Evolutionary conservation across 2,113 vertebrate species (phyloP), one percentile per base, ranked within the genome.

Genomic region (Phalacrocorax pelagicus): DNA sequence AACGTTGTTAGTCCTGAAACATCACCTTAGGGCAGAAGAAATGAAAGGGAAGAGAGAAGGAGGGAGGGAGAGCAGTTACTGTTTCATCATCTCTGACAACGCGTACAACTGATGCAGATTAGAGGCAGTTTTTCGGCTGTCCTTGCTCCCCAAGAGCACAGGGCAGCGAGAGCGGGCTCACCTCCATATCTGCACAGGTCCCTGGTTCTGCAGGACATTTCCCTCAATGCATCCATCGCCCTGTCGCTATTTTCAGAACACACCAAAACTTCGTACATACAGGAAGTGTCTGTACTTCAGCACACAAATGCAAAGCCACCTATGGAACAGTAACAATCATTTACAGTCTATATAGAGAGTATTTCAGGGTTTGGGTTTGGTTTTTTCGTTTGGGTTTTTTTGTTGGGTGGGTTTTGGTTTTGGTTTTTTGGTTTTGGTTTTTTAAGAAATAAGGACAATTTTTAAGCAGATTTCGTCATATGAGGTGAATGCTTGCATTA

Each of bases 211-310:
- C 0, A 1, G 6, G 17, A 18, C 13, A 2, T 8, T 42, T 0
- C 57, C 36, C 23, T 52, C 63, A 29, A 42, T 0, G 0, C 42
- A 52, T 27, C 42, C 23, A 6, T 57, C 6, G 0, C 20, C 22
- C 81, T 42, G 30, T 0, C 0, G 0, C n/a, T 72, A 10, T 30
- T 59, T 22, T 32, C 49, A 77, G n/a, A 46, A 9, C 1, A 2
- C 32, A n/a, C 17, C 52, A 62, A 29, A 44, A 44, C 16, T 52
- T 24, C 5, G 13, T 16, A 27, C 23, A 23, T 23, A 75, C 10
- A 29, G 44, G 44, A 73, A 34, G 0, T 27, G 16, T 21, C 58
- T 24, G 14, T 23, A 55, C 19, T 27, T 87, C 46, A 6, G 3
- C 2, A 23, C 5, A 59, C 32, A 69, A 46, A 16, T 5, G 4